Evolutionary conservation across 2,113 vertebrate species (phyloP).

Genomic region (Hepsetus odoe): DNA sequence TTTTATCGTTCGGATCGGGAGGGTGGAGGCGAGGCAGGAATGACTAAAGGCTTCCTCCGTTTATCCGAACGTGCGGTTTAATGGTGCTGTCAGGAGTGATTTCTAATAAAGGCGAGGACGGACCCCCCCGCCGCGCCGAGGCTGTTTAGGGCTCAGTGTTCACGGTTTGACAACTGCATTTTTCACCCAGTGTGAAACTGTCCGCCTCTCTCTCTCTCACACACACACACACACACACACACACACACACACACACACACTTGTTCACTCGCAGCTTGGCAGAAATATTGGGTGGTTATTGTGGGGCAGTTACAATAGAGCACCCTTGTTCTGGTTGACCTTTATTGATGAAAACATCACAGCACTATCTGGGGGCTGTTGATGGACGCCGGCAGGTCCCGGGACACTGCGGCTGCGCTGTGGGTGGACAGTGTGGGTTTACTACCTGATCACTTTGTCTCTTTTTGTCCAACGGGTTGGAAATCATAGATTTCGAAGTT

Average conservation of each 20-base stretch:
- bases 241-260: neutral
- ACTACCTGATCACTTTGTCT: too few relatives aligned
- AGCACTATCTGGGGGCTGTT: too few relatives aligned
- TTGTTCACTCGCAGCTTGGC: neutral
- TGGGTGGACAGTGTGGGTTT: too few relatives aligned
- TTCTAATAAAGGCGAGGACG: conserved; percentile 11
- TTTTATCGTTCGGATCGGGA: conserved; percentile 12
- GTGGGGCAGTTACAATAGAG: too few relatives aligned
- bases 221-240: too few relatives aligned
- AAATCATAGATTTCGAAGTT: too few relatives aligned
- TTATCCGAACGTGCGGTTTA: conserved; percentile 11
- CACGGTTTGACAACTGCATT: conserved; percentile 29
- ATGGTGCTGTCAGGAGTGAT: conserved; percentile 27
- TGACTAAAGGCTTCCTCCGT: conserved; percentile 7
- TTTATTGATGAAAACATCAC: too few relatives aligned
- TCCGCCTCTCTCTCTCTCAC: too few relatives aligned
- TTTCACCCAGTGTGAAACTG: neutral
- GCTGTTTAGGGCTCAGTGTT: conserved; percentile 9
- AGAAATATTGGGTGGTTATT: neutral
- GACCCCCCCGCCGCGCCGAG: neutral
- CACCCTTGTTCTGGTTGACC: too few relatives aligned
- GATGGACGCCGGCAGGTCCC: too few relatives aligned
- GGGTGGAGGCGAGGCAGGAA: neutral
- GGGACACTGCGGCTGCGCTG: too few relatives aligned
- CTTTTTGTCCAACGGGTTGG: too few relatives aligned